Conservation (phyloP, 2,888 invertebrate genomes). For the Antitype chi region DNA sequence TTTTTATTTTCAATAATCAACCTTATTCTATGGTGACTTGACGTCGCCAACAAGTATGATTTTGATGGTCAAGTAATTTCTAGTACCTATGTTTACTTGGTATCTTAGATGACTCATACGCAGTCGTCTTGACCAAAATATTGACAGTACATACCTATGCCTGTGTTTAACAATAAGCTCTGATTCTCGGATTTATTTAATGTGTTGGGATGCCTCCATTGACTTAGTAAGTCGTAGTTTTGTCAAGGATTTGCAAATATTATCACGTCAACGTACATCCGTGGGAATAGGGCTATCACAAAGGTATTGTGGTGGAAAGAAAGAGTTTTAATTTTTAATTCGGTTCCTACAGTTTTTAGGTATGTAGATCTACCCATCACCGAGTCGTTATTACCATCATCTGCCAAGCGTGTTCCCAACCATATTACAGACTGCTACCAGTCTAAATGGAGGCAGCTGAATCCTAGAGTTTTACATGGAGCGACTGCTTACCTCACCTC, state of each 20-base stretch:
- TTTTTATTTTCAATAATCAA: too few relatives aligned
- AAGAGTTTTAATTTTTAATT: background rate
- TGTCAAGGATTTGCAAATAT: constrained; percentile 46
- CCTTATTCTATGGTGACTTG: too few relatives aligned
- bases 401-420: too few relatives aligned
- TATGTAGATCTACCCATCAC: background rate
- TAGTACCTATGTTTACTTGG: background rate
- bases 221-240: constrained; percentile 33
- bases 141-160: constrained; percentile 40
- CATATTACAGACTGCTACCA: too few relatives aligned
- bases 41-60: too few relatives aligned
- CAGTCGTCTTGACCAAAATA: constrained; percentile 24
- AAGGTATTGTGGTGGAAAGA: background rate
- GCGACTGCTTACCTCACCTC: too few relatives aligned
- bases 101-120: background rate
- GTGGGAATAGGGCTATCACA: constrained; percentile 2
- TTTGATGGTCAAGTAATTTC: background rate
- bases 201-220: constrained; percentile 9
- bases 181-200: constrained; percentile 44
- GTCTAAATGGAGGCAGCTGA: too few relatives aligned
- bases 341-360: background rate
- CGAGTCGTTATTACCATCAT: too few relatives aligned
- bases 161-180: constrained; percentile 1
- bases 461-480: too few relatives aligned
- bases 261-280: background rate